Conservation (phyloP, 2,797 vertebrate species). For the Emydoidea blandingii region DNA sequence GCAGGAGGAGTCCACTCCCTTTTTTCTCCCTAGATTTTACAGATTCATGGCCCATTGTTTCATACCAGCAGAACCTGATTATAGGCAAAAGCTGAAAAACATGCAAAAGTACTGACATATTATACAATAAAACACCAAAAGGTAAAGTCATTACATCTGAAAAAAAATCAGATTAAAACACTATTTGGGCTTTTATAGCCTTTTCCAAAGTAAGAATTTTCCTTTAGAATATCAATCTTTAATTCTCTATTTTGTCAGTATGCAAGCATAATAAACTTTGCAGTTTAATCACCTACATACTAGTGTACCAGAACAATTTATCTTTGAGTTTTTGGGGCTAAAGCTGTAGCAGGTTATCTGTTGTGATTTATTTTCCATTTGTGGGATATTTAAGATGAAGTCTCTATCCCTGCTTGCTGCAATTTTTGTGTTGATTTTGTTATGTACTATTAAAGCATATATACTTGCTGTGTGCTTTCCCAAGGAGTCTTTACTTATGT, state of each 20-base stretch:
- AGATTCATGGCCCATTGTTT: not conserved
- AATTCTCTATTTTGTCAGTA: conserved; percentile 33
- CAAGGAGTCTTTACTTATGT: not conserved
- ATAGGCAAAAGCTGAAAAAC: not conserved
- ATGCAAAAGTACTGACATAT: not conserved
- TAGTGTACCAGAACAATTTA: not conserved
- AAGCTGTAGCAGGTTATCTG: not conserved
- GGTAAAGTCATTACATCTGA: not conserved
- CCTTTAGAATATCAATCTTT: not conserved
- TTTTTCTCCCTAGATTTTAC: not conserved
- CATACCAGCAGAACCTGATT: not conserved
- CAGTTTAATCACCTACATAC: conserved; percentile 21
- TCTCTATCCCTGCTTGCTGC: not conserved
- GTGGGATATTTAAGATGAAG: not conserved
- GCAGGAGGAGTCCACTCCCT: not conserved
- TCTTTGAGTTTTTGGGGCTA: not conserved
- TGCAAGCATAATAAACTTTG: not conserved
- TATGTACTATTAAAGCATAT: not conserved
- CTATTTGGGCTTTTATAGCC: fast-evolving
- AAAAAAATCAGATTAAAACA: not conserved
- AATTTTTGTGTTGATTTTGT: not conserved
- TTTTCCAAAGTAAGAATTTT: not conserved
- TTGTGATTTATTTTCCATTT: not conserved
- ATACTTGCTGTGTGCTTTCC: not conserved
- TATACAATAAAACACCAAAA: not conserved